Evolutionary conservation across 2,113 vertebrate genomes (phyloP).

Genomic region (Microtus pennsylvanicus): DNA sequence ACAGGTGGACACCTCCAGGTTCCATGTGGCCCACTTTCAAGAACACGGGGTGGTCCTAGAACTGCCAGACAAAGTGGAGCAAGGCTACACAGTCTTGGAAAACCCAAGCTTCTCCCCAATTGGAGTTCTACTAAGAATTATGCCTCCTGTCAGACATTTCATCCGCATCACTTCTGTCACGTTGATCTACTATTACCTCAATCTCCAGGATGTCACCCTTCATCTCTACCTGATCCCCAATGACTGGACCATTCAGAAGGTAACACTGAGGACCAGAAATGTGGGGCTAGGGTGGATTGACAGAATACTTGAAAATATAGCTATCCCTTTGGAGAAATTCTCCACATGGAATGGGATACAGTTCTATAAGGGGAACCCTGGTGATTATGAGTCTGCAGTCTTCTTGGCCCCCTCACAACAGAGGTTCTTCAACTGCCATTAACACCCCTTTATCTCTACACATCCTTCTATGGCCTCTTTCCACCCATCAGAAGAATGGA

Average conservation of each 20-base stretch:
- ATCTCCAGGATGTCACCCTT: too few species aligned
- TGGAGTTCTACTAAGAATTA: neutral
- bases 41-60: constrained; percentile 52
- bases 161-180: too few species aligned
- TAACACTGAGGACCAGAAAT: neutral
- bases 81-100: neutral
- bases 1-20: too few species aligned
- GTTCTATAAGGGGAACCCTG: neutral
- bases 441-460: neutral
- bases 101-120: neutral
- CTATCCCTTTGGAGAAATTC: neutral
- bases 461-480: too few species aligned
- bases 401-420: too few species aligned
- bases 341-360: too few species aligned
- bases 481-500: too few species aligned
- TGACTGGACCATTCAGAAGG: constrained; percentile 70
- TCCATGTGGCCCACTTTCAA: too few species aligned
- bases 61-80: constrained; percentile 3
- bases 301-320: neutral
- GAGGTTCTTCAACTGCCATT: too few species aligned
- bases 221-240: constrained; percentile 75
- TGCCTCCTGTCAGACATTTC: too few species aligned
- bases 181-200: too few species aligned
- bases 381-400: rapidly evolving
- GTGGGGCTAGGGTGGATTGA: neutral